Base-by-base conservation (phyloP, 2,888 invertebrate species). In the Crepidodera aurea region DNA sequence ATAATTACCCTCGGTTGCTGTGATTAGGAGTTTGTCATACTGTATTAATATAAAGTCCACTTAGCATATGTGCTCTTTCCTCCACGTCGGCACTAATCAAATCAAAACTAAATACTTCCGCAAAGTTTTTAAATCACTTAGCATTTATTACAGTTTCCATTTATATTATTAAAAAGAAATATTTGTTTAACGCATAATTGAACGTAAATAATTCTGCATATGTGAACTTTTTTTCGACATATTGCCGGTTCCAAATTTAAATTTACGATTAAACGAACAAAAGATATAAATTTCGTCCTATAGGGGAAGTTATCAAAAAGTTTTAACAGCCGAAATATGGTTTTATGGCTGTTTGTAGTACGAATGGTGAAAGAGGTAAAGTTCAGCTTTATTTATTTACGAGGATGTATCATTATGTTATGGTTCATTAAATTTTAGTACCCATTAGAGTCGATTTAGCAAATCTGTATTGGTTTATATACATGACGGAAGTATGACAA, bases 271-370 rank as follows among this genome's bases (percentile, higher is more conserved):
- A 42, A 29, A 29, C 42, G 42, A 54, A 54, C 54, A 54, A 54
- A 54, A 54, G 40, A 27, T 15, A 42, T 42, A 54, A 54, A 42
- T 54, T 42, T 16, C 12, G 19, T 18, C 32, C 40, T 18, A 27
- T 54, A 54, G 27, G 32, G 27, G 42, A 54, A 29, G 40, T 42
- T 42, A 54, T 27, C 42, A 42, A 54, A 54, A 54, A 42, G 40
- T 54, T 54, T 29, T 19, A 42, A 54, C 54, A 42, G 42, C 18
- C 27, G 16, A 54, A 54, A 54, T 54, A 54, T 37, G 54, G 25
- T 54, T 29, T 54, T 54, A 54, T 54, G 29, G 42, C 19, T 27
- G 12, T 54, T 54, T 37, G 42, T 54, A 46, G 18, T 40, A 34
- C 8, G 12, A 40, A 15, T 16, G 16, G 7, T 51, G 37, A 10